Evolutionary conservation across 2,797 vertebrate species (phyloP), one percentile per base, ranked within the genome.

Genomic region (Buphagus erythrorhynchus): DNA sequence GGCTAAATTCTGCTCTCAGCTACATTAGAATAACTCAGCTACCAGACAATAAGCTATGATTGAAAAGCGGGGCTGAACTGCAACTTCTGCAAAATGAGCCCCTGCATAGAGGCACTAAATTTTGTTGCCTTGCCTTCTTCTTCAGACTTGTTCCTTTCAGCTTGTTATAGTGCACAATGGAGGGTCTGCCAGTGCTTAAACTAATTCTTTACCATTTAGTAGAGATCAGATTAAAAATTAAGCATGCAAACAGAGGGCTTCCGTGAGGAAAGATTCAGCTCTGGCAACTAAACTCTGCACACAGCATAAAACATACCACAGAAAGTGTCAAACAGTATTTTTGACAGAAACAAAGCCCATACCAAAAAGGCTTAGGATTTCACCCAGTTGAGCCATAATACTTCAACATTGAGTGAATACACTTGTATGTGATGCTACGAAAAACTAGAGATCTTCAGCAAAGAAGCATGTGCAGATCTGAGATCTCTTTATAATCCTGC

Each of bases 171-270:
- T 3, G 18, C 80, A 67, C 13, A 14, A 13, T 13, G 18, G 75
- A 87, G 74, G 63, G 59, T 89, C 86, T 94, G 91, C 66, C 11
- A 28, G 73, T 94, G 86, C 74, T 96, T 87, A 90, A 97, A 95
- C 78, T 89, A 59, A 89, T 90, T 96, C 96, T 97, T 96, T 76
- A 94, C 86, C 48, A 51, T 94, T 96, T 97, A 96, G 81, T 54
- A 95, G 82, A 94, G 88, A 96, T 88, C 91, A 93, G 67, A 66
- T 72, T 94, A 93, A 91, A 92, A 94, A 90, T 89, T 95, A 93
- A 90, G 85, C 78, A 93, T 31, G 36, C 66, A 86, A 88, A 96
- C 78, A 62, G 59, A 75, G 18, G 18, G 46, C 65, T 79, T 96
- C 58, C 81, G 51, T 54, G 21, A 95, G 84, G 51, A 96, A 88